A percentile compares a stretch with the other conserved stretches of the same genome.
Evolutionary conservation across 2,797 vertebrate species (phyloP).

Genomic region (Falco berigora): DNA sequence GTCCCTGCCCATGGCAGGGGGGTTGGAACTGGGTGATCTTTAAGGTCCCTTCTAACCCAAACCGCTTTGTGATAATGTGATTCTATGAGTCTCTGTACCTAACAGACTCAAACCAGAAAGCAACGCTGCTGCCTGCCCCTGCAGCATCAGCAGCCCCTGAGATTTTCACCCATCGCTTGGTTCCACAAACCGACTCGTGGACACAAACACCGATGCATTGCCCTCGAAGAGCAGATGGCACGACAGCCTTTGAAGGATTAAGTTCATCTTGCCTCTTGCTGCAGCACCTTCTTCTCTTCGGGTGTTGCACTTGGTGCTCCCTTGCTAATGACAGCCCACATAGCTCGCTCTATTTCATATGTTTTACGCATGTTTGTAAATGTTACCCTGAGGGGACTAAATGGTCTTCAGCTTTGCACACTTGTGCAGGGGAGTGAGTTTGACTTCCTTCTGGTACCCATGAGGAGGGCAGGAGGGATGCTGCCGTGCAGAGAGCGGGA

Average conservation of each 20-base stretch:
- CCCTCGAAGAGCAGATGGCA: not conserved
- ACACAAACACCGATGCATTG: not conserved
- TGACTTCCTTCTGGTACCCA: not conserved
- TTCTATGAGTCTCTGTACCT: too few species aligned
- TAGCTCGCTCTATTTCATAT: fast-evolving
- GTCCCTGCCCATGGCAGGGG: too few species aligned
- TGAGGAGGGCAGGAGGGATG: not conserved
- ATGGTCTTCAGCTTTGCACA: not conserved
- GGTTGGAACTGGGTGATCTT: too few species aligned
- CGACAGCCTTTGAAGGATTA: not conserved
- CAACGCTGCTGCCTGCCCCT: not conserved
- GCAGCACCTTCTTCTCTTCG: not conserved
- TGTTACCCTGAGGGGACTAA: too few species aligned
- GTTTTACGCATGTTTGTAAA: not conserved
- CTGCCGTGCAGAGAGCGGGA: fast-evolving
- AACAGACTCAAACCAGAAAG: not conserved
- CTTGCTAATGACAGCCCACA: fast-evolving
- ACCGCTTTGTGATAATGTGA: too few species aligned
- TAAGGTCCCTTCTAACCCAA: too few species aligned
- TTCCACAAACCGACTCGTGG: not conserved
- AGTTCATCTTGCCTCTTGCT: not conserved
- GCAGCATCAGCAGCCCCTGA: not conserved
- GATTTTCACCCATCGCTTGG: not conserved
- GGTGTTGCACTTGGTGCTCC: not conserved
- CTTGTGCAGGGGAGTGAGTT: not conserved